Base-by-base conservation (phyloP, 2,888 invertebrate genomes). In the Athalia cordata region DNA sequence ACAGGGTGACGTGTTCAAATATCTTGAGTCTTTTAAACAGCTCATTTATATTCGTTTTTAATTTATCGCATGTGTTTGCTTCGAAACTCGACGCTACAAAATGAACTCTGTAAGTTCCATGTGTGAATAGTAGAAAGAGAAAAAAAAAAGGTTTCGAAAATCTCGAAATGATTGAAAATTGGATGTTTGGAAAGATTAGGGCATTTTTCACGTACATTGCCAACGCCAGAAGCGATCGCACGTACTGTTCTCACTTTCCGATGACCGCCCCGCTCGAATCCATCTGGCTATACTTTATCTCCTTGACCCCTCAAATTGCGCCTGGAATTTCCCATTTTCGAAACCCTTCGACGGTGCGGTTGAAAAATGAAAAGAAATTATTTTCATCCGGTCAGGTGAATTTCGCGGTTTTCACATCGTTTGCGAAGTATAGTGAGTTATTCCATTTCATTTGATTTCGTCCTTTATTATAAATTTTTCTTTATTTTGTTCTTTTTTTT, bases 161-260 rank as follows among this genome's bases (percentile, higher is more conserved):
- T 29, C 29, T 29, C 29, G 1, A 29, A 29, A 29, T 29, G 29
- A 29, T 29, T 29, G 29, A 29, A 29, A 29, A 29, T 29, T 29
- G 29, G 29, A 29, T 29, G 29, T 29, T 29, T 29, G 29, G 29
- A 29, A 29, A 29, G n/a, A 29, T 47, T 45, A 62, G 61, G 50
- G 50, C 15, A 15, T 9, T 49, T 29, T 64, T 29, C 15, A 75
- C 50, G 49, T 50, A n/a, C 62, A 15, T 11, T 75, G 75, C 49
- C 50, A 62, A 50, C 62, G 50, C 7, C 75, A 75, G 75, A 49
- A 62, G 62, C 50, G 61, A 75, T 75, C 49, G 29, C 29, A 29
- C 29, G 15, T 61, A 64, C 47, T 75, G 45, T 13, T 29, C 62
- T 13, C 61, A 62, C 15, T 59, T 57, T 29, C 57, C 4, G 59